phyloP scores from a whole-genome alignment of 2,797 vertebrate genomes.

The Helostoma temminkii region DNA sequence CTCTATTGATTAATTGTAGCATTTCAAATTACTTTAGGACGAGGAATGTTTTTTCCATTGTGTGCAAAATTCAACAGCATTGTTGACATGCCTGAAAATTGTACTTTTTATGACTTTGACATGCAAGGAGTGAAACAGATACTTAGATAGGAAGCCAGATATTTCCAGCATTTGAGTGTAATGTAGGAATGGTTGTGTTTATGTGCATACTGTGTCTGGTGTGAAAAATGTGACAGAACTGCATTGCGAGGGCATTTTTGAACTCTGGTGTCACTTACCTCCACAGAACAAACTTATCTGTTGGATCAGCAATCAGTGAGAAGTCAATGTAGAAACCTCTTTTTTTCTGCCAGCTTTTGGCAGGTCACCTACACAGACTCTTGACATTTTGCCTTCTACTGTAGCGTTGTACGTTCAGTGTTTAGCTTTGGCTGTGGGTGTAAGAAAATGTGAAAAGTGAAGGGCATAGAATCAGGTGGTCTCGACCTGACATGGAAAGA shows the following conservation, averaged over 20 bases:
- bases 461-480: slow-evolving; percentile 56
- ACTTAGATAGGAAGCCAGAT: slow-evolving; percentile 35
- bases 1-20: slow-evolving; percentile 15
- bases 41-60: slow-evolving; percentile 15
- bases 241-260: slow-evolving; percentile 60
- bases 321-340: slow-evolving; percentile 33
- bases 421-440: slow-evolving; percentile 35
- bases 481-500: slow-evolving; percentile 10
- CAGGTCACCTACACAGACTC: slow-evolving; percentile 37
- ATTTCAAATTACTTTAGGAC: background rate
- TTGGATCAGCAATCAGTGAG: slow-evolving; percentile 54
- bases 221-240: slow-evolving; percentile 66
- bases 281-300: slow-evolving; percentile 42
- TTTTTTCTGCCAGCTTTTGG: slow-evolving; percentile 30
- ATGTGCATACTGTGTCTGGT: background rate
- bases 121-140: slow-evolving; percentile 44
- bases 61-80: slow-evolving; percentile 28
- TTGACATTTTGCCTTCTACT: slow-evolving; percentile 9
- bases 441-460: slow-evolving; percentile 47
- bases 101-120: slow-evolving; percentile 20
- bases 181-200: slow-evolving; percentile 8
- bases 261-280: slow-evolving; percentile 41
- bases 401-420: slow-evolving; percentile 30
- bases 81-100: slow-evolving; percentile 31
- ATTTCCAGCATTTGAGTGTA: slow-evolving; percentile 20